Conservation (phyloP, 30 jellyfish, hydroid and myxozoan species). For the Hydractinia echinata region DNA sequence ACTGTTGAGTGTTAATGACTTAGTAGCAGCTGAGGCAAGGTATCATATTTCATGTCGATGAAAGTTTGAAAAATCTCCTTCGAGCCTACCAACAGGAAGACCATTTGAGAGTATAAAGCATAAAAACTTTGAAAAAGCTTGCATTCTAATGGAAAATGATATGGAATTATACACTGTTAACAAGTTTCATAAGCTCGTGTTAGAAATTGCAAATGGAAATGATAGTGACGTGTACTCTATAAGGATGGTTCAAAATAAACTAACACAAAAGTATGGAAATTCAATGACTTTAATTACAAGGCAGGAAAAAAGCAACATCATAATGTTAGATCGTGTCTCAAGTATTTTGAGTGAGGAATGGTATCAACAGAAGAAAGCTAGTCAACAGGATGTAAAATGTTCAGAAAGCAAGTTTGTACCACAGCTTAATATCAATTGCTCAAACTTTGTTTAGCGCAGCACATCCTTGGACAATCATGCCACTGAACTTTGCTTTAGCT, state of each 20-base stretch:
- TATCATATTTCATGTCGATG: not conserved
- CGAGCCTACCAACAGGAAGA: not conserved
- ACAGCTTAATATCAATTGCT: not conserved
- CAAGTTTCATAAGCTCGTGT: not conserved
- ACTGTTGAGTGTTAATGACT: not conserved
- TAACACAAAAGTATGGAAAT: not conserved
- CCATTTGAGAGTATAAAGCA: not conserved
- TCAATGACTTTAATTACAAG: not conserved
- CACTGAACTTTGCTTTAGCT: not conserved
- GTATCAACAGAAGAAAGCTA: no score
- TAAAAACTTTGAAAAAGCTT: not conserved
- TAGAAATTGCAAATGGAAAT: not conserved
- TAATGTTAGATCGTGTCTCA: not conserved
- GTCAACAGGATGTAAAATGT: no score
- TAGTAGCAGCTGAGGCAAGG: slow-evolving; percentile 8
- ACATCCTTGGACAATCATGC: no score
- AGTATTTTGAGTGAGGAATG: no score
- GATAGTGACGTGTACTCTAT: not conserved
- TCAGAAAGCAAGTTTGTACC: no score
- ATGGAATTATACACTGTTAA: not conserved
- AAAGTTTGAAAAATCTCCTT: not conserved
- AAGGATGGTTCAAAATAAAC: not conserved
- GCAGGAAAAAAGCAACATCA: not conserved
- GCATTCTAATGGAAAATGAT: not conserved
- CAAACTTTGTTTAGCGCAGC: slow-evolving; percentile 12